phyloP scores from a whole-genome alignment of 2,797 vertebrate genomes.

The Argyrosomus regius region DNA sequence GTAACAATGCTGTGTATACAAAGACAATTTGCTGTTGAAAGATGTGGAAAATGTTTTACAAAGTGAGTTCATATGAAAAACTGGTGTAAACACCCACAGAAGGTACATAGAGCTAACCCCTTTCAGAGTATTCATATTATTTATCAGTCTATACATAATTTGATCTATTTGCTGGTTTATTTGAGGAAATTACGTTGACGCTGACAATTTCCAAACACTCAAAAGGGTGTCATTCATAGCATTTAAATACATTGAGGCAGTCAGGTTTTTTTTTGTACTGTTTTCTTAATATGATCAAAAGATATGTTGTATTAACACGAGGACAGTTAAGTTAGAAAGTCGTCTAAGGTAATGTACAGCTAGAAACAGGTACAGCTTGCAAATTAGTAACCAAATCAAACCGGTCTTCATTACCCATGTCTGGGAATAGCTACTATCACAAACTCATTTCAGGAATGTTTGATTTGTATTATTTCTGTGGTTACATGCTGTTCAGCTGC shows the following conservation, averaged over 20 bases:
- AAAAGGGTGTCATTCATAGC: not conserved
- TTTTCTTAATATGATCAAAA: not conserved
- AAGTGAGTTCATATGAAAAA: not conserved
- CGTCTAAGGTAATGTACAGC: no score
- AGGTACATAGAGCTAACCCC: not conserved
- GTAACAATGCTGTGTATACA: not conserved
- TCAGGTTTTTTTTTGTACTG: not conserved
- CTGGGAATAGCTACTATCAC: no score
- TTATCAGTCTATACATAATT: not conserved
- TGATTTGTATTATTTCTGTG: not conserved
- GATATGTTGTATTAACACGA: no score
- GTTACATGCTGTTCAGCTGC: not conserved
- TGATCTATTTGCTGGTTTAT: not conserved
- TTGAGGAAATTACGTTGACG: not conserved
- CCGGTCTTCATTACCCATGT: not conserved
- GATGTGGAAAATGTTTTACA: not conserved
- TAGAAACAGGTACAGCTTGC: no score
- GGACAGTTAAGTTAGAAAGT: no score
- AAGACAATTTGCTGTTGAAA: slow-evolving; percentile 1
- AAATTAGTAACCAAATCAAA: not conserved
- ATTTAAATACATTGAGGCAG: not conserved
- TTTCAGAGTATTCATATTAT: not conserved
- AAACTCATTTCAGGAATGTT: not conserved
- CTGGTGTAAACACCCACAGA: not conserved
- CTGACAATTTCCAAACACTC: not conserved